phyloP scores from a whole-genome alignment of 2,113 vertebrate genomes.

The Xiphophorus maculatus region DNA sequence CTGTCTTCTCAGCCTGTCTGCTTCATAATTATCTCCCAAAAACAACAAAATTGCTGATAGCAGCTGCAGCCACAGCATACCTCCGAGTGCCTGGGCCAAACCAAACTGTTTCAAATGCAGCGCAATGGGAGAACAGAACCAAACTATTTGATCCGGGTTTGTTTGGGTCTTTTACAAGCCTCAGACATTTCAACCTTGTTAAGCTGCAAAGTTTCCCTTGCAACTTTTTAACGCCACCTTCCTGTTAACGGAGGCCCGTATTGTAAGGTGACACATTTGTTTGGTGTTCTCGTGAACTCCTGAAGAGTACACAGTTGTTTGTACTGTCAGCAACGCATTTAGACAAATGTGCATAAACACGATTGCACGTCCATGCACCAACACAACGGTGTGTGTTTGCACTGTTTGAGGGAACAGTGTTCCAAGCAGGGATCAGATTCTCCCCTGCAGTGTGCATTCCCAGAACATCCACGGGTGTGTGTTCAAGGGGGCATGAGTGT shows the following conservation, averaged over 20 bases:
- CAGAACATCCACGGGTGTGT: conserved; percentile 60
- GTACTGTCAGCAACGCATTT: conserved; percentile 49
- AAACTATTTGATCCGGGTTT: conserved; percentile 5
- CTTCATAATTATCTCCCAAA: conserved; percentile 56
- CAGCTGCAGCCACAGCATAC: conserved; percentile 38
- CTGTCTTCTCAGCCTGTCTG: conserved; percentile 41
- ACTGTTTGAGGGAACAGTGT: conserved; percentile 61
- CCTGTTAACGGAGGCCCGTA: conserved; percentile 24
- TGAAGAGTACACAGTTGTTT: conserved; percentile 53
- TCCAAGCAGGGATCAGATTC: conserved; percentile 68
- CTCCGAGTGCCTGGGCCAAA: conserved; percentile 40
- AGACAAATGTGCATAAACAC: conserved; percentile 14
- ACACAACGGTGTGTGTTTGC: conserved; percentile 66
- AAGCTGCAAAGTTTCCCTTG: not conserved
- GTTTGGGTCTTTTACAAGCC: conserved; percentile 20
- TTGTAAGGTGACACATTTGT: conserved; percentile 42
- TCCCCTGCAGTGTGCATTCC: conserved; percentile 68
- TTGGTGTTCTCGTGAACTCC: conserved; percentile 56
- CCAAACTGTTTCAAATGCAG: conserved; percentile 44
- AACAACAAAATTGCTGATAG: conserved; percentile 59
- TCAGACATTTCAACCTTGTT: conserved; percentile 1
- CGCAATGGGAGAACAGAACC: conserved; percentile 11
- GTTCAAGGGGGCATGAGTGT: not conserved
- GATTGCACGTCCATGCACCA: conserved; percentile 19
- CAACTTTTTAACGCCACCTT: conserved; percentile 21